Conservation (phyloP, 2,888 invertebrate species). For the Sericinus montela region DNA sequence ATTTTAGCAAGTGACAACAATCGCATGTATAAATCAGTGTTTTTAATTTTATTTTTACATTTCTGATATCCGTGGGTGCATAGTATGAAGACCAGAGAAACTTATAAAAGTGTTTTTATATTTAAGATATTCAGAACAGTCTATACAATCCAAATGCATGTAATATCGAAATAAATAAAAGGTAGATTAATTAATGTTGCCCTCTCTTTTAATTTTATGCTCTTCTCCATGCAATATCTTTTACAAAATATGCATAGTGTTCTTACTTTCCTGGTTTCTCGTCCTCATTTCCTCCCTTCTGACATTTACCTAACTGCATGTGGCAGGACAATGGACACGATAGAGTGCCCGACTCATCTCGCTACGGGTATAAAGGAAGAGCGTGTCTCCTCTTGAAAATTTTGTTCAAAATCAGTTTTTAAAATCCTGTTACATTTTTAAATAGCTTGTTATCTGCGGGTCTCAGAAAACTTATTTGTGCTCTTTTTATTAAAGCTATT, state of each 20-base stretch:
- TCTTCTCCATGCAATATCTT: conserved; percentile 2
- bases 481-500: no score
- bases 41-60: no score
- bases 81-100: no score
- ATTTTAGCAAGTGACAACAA: no score
- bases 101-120: no score
- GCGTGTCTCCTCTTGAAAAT: conserved; percentile 4
- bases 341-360: conserved; percentile 8
- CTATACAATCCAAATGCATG: no score
- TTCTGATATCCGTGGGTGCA: no score
- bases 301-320: conserved; percentile 12
- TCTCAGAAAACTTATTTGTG: no score
- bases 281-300: conserved; percentile 12
- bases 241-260: conserved; percentile 8
- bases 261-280: conserved; percentile 2
- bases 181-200: not conserved
- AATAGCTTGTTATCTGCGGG: not conserved
- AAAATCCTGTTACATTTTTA: not conserved
- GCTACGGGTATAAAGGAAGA: not conserved
- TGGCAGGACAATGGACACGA: conserved; percentile 11
- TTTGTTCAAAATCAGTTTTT: not conserved
- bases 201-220: not conserved
- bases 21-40: no score
- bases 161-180: no score
- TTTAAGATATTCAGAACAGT: no score